These are phyloP conservation scores for Bactericera cockerelli DNA, from an alignment of 1,140 invertebrate genomes.

Conservation along the genomic window DNA sequence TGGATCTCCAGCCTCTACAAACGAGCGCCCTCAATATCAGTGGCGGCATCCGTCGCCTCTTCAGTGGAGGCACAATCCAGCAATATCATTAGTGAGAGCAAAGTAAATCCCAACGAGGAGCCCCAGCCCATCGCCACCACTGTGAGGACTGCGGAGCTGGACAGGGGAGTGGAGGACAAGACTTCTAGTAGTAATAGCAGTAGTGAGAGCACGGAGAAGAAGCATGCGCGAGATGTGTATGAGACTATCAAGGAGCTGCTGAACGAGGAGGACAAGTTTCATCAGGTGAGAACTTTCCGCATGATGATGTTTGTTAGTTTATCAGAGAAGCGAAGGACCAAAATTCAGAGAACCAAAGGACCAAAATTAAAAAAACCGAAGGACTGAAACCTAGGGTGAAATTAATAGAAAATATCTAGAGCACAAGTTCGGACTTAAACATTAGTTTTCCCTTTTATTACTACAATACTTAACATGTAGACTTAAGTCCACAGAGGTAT, in stretches of 20 bases:
- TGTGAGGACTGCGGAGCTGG: not conserved
- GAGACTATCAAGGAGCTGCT: constrained; percentile 2
- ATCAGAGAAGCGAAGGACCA: too few species aligned
- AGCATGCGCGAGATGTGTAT: not conserved
- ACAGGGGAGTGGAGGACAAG: not conserved
- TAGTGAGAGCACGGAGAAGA: not conserved
- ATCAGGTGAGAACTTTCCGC: not conserved
- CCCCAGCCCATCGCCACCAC: not conserved
- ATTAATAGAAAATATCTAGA: too few species aligned
- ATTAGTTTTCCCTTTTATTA: too few species aligned
- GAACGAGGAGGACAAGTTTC: constrained; percentile 4
- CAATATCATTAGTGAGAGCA: not conserved
- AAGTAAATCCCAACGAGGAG: not conserved
- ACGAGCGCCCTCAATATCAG: not conserved
- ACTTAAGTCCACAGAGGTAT: too few species aligned
- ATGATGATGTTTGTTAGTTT: too few species aligned
- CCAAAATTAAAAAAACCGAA: too few species aligned
- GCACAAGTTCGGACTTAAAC: too few species aligned
- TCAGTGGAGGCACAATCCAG: not conserved
- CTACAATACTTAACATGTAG: too few species aligned
- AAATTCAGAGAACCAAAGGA: too few species aligned
- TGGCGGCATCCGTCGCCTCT: not conserved
- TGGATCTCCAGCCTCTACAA: not conserved
- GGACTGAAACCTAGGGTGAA: too few species aligned
- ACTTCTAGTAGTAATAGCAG: constrained; percentile 2